Evolutionary conservation across 2,888 invertebrate genomes (phyloP).

Genomic region (Sarcophaga rosellei): DNA sequence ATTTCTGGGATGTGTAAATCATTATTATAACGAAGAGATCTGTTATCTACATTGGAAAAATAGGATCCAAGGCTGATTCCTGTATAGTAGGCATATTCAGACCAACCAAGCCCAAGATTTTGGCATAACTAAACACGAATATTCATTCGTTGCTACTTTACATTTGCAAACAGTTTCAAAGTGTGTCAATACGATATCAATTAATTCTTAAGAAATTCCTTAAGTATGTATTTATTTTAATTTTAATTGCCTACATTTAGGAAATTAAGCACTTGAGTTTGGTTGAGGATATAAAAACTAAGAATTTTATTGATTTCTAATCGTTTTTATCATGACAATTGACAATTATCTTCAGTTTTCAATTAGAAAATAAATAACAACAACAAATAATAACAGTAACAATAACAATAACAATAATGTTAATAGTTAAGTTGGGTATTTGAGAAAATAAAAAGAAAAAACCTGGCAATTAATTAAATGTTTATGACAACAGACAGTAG

Average conservation of each 20-base stretch:
- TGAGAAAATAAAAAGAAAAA: neutral
- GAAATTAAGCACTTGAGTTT: neutral
- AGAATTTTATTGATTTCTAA: neutral
- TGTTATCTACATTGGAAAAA: too few species aligned
- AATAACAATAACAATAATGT: neutral
- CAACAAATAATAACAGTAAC: neutral
- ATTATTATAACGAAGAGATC: too few species aligned
- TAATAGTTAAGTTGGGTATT: neutral
- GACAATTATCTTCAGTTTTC: conserved; percentile 19
- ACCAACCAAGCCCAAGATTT: too few species aligned
- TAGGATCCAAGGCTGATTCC: too few species aligned
- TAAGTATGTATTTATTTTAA: neutral
- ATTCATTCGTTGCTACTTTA: too few species aligned
- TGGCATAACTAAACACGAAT: too few species aligned
- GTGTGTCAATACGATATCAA: too few species aligned
- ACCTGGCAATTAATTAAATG: conserved; percentile 9
- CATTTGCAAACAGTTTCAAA: too few species aligned
- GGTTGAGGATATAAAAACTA: neutral
- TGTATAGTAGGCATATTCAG: too few species aligned
- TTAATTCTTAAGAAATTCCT: too few species aligned
- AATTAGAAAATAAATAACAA: conserved; percentile 11
- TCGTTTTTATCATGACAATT: conserved; percentile 12
- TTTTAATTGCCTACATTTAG: neutral
- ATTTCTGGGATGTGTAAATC: too few species aligned
- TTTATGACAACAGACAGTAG: neutral